Evolutionary conservation across 2,797 vertebrate species (phyloP), one percentile per base, ranked within the genome.

Genomic region (Trachops cirrhosus): DNA sequence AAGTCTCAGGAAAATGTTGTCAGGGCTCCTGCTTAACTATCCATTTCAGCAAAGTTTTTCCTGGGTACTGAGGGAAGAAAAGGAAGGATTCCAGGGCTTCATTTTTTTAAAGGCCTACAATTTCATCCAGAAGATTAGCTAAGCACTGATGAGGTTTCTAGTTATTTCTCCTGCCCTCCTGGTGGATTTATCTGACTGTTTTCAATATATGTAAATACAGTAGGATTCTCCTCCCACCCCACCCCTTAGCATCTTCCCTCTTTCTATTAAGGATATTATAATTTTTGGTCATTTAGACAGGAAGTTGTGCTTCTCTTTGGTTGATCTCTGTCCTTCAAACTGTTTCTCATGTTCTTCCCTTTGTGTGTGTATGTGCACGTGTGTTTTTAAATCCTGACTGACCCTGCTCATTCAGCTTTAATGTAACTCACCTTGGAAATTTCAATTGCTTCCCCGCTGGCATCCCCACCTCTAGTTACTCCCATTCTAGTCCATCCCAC

Each of bases 1-100:
- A 94, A 75, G 22, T 92, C 82, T 91, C 73, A 44, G 86, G 68
- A 86, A 93, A 92, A 59, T 79, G 34, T 78, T 50, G 50, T 64
- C 32, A 54, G 50, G 24, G 44, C 48, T 89, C 52, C n/a, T 57
- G 44, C 37, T 44, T 71, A 41, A 32, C 41, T 86, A 41, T 62
- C 59, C 64, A 9, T 57, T 5, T 19, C 50, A 84, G 67, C 52
- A 88, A 54, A 85, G 57, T 79, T 78, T 80, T 97, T 86, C 22
- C 32, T 75, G 48, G 41, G 39, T n/a, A 54, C 24, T 0, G 1
- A 50, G n/a, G 48, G 54, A 67, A 68, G 78, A 75, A 93, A 87
- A 78, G 29, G 10, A 39, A 82, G 34, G 19, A 41, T 78, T 54
- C 21, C 48, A 94, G 73, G 8, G 29, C 22, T 5, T 82, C 83